Conservation (phyloP, 1,140 invertebrate genomes). For the Mactra quadrangularis region DNA sequence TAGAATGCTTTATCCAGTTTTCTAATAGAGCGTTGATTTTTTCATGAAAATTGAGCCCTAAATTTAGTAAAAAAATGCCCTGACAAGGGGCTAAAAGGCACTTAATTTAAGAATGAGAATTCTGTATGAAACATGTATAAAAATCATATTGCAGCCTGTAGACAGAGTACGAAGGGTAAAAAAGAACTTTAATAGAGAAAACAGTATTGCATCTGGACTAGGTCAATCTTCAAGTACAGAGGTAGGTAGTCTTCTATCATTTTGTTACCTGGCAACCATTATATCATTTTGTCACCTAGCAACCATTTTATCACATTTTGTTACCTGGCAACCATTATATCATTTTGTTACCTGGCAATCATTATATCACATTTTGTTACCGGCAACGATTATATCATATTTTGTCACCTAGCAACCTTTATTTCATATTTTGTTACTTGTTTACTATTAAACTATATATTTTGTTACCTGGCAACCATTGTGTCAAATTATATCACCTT, state of each 20-base stretch:
- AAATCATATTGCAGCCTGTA: constrained; percentile 21
- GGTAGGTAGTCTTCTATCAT: constrained; percentile 1
- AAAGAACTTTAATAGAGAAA: constrained; percentile 46
- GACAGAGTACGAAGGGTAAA: constrained; percentile 21
- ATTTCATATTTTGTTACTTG: background rate
- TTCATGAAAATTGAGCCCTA: too few relatives aligned
- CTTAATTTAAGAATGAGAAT: too few relatives aligned
- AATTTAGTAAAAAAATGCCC: too few relatives aligned
- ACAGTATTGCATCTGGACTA: constrained; percentile 46
- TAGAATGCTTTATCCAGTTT: too few relatives aligned
- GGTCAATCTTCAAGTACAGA: constrained; percentile 32
- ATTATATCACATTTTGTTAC: background rate
- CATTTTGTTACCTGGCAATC: constrained; percentile 12
- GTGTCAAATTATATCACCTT: too few relatives aligned
- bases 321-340: background rate
- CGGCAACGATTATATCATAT: constrained; percentile 13
- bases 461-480: too few relatives aligned
- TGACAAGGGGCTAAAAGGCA: too few relatives aligned
- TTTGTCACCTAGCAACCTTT: background rate
- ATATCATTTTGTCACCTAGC: constrained; percentile 12
- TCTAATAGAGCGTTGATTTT: too few relatives aligned
- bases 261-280: background rate
- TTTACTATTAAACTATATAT: background rate
- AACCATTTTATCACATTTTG: background rate
- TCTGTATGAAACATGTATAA: background rate